Conservation (phyloP, 2,888 invertebrate species). For the Phorcus lineatus region DNA sequence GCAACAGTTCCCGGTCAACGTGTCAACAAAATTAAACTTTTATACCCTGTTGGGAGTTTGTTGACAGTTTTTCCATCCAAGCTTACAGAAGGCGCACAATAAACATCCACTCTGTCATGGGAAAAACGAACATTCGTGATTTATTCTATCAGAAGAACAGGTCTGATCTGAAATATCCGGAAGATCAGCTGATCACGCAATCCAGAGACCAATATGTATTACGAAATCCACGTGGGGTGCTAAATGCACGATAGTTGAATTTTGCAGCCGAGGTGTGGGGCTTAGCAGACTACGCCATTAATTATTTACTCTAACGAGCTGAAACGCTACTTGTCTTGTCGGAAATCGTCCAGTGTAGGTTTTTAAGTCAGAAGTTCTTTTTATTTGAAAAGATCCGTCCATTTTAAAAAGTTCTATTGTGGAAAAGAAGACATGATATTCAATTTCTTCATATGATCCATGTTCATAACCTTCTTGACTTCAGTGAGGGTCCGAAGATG, state of each 20-base stretch:
- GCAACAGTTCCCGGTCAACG: neutral
- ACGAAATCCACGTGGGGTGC: neutral
- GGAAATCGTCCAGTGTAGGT: no score
- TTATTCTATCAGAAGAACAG: neutral
- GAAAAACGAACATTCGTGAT: neutral
- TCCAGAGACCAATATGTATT: neutral
- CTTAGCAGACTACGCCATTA: neutral
- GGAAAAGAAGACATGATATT: no score
- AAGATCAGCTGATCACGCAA: neutral
- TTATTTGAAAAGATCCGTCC: no score
- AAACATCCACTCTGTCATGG: neutral
- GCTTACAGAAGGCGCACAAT: neutral
- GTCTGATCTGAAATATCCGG: neutral
- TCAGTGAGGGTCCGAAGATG: no score
- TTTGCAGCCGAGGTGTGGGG: neutral
- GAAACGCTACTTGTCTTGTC: no score
- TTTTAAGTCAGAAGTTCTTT: no score
- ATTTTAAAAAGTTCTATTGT: no score
- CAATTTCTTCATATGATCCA: no score
- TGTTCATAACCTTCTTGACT: no score
- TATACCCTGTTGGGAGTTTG: neutral
- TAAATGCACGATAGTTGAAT: constrained; percentile 8
- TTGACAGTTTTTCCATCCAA: neutral
- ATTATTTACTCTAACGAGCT: neutral
- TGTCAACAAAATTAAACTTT: neutral